Base-by-base conservation (phyloP, 2,113 vertebrate genomes). In the Planiliza haematocheilus region DNA sequence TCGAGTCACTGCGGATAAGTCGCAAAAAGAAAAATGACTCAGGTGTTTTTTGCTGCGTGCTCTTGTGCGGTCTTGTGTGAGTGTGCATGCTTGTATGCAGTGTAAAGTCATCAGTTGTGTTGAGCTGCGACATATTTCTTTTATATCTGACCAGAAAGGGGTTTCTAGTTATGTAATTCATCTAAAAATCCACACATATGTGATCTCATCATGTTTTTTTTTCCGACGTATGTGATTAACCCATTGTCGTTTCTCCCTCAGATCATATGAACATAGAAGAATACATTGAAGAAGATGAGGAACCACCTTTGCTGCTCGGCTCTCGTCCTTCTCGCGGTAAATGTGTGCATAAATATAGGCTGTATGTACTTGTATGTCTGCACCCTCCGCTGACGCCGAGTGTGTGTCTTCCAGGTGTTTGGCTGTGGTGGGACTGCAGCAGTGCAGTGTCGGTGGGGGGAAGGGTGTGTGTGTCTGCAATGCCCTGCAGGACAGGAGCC, bases 401-500 rank as follows among this genome's bases (percentile, higher is more conserved):
- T 74, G 50, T 70, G 56, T 72, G 30, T 81, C 3, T 79, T 71
- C 16, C 82, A 92, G 90, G 81, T 93, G 59, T 71, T 91, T 34
- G 76, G 84, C 82, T 88, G 84, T 86, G 82, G 91, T 39, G 57
- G 86, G 24, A 70, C 72, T 10, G 91, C 86, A 74, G 82, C 88
- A 4, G 70, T 93, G 70, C 89, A 83, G 84, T 94, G 94, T 60
- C 73, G 68, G n/a, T 69, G 73, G 70, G 58, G 46, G 61, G 74
- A 84, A 81, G 91, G 72, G 3, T 86, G 86, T 89, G 88, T 60
- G 66, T 95, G 95, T 82, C 79, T 79, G 51, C 79, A 72, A 24
- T 99, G 97, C 75, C 95, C 93, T 0, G 92, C 95, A 0, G 97
- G 97, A 21, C 91, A 95, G 78, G 95, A 97, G 81, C 97, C 96